Conservation (phyloP, 2,797 vertebrate genomes). For the Glyptemys insculpta region DNA sequence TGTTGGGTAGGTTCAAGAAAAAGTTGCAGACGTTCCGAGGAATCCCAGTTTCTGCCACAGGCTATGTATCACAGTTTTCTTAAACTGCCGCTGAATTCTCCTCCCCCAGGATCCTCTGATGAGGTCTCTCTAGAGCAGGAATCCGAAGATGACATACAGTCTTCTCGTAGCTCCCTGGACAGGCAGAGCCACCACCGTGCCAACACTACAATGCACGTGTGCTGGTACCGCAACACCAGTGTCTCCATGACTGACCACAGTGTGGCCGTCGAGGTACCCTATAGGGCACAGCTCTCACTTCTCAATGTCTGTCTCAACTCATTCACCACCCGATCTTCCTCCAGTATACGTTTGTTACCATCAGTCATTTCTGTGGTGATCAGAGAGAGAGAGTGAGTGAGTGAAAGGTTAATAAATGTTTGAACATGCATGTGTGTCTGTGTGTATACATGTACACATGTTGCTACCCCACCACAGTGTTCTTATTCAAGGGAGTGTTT, state of each 20-base stretch:
- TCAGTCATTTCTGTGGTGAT: neutral
- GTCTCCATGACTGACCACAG: conserved; percentile 96
- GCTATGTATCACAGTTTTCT: neutral
- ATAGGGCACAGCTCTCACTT: neutral
- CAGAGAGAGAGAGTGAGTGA: neutral
- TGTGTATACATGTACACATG: accelerated
- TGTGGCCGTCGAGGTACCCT: conserved; percentile 93
- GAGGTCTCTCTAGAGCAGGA: conserved; percentile 92
- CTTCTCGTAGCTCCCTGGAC: conserved; percentile 88
- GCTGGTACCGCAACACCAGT: conserved; percentile 97
- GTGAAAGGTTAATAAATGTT: accelerated
- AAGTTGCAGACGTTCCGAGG: neutral
- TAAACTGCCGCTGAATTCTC: conserved; percentile 66
- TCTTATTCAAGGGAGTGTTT: neutral
- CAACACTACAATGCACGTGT: conserved; percentile 96
- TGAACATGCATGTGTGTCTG: neutral
- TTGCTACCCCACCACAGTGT: neutral
- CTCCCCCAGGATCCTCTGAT: conserved; percentile 88
- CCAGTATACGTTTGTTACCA: neutral
- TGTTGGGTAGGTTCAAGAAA: neutral
- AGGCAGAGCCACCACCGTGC: conserved; percentile 92
- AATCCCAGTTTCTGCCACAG: conserved; percentile 2
- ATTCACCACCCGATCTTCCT: neutral
- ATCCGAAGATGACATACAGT: conserved; percentile 90
- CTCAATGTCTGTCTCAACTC: neutral